Base-by-base conservation (phyloP, 2,888 invertebrate species). In the Penaeus monodon region DNA sequence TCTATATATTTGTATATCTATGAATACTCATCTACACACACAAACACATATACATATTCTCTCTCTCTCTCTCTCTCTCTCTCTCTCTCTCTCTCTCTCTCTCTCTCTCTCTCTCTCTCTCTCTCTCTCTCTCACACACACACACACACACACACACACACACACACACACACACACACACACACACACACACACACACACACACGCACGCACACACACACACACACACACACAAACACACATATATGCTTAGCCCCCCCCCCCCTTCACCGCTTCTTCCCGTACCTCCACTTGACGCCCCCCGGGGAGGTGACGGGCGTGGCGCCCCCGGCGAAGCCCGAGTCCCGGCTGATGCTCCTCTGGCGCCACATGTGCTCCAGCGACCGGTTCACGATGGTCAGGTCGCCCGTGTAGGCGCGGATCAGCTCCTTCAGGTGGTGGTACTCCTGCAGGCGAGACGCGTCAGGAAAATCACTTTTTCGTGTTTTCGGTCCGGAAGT, bases 341-440 rank as follows among this genome's bases (percentile, higher is more conserved):
- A 87, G 65, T 91, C 88, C 73, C 91, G 86, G 80, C 90, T 77
- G 65, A 80, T 63, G n/a, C 76, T 84, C 63, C 85, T 38, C 57
- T 89, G 85, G 8, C 86, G 64, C 89, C 89, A 89, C 89, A 91
- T 89, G 77, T 91, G 90, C 79, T 91, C 91, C 85, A 91, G 90
- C 27, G 91, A 91, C 64, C 91, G 85, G 89, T 91, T 91, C 74
- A 91, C 91, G 87, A 91, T 91, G 87, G 91, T 91, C 82, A 91
- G 88, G 80, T 91, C 91, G 27, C 91, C 91, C 65, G 91, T 91
- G 90, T 91, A 91, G 12, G 91, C 91, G 49, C 91, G 86, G 65
- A 91, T 90, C 90, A 91, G 91, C 90, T 91, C 91, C 86, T 91
- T 91, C 79, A 91, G 91, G 85, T 91, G 91, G 86, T 91, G 91